Conservation (phyloP, 2,888 invertebrate species). For the Amiota minor region DNA sequence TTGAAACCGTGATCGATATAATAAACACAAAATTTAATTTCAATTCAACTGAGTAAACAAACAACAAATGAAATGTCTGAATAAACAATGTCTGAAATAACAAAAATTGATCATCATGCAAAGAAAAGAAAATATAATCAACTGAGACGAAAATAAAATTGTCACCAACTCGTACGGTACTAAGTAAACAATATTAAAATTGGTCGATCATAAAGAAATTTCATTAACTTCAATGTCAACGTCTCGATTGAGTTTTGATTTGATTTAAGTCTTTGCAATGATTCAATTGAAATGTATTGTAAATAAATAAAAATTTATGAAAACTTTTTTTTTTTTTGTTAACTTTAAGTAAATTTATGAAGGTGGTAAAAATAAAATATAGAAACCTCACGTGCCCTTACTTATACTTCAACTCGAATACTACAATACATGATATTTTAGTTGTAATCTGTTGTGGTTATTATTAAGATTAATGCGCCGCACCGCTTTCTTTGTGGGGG, state of each 20-base stretch:
- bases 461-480: too few relatives aligned
- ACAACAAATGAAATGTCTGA: too few relatives aligned
- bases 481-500: too few relatives aligned
- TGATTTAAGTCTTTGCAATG: not conserved
- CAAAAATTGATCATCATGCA: too few relatives aligned
- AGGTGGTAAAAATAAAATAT: slow-evolving; percentile 4
- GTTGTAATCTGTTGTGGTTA: too few relatives aligned
- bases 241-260: not conserved
- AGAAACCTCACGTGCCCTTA: slow-evolving; percentile 16
- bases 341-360: not conserved
- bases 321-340: not conserved
- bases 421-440: not conserved
- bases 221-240: slow-evolving; percentile 14
- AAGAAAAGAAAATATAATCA: too few relatives aligned
- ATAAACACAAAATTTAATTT: slow-evolving; percentile 2
- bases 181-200: not conserved
- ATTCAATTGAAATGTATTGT: not conserved
- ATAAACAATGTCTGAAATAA: too few relatives aligned
- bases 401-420: not conserved
- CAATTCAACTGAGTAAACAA: slow-evolving; percentile 6
- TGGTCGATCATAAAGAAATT: not conserved
- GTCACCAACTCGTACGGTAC: too few relatives aligned
- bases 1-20: not conserved
- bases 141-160: too few relatives aligned
- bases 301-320: not conserved